A percentile compares a stretch with the other conserved stretches of the same genome.
Evolutionary conservation across 2,113 vertebrate genomes (phyloP).

Genomic region (Acinonyx jubatus): DNA sequence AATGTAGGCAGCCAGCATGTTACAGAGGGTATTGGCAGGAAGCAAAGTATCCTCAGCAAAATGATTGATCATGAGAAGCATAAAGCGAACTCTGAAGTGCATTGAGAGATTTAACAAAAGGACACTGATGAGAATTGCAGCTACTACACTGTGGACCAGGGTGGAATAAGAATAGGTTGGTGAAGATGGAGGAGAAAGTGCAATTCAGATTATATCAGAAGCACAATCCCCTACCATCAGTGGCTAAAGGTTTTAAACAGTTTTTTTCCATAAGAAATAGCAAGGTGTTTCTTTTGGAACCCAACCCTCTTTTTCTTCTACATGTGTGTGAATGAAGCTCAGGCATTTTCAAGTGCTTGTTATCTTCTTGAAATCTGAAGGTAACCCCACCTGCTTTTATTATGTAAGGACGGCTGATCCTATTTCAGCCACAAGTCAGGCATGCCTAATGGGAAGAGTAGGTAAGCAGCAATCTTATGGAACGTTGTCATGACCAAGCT

Average conservation of each 20-base stretch:
- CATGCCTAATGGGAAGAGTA: neutral
- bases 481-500: neutral
- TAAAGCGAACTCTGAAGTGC: neutral
- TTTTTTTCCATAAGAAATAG: neutral
- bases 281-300: neutral
- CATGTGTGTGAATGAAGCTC: neutral
- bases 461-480: neutral
- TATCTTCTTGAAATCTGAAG: neutral
- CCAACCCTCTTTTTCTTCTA: neutral
- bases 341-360: neutral
- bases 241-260: neutral
- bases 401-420: neutral
- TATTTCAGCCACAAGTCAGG: neutral
- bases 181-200: neutral
- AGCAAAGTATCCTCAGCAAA: neutral
- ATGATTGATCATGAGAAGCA: neutral
- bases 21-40: neutral
- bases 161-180: neutral
- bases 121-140: neutral
- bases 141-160: neutral
- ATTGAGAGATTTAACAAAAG: neutral
- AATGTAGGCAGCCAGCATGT: neutral
- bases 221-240: neutral
- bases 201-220: neutral
- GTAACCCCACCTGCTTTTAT: neutral